Conservation (phyloP, 2,113 vertebrate species). For the Theristicus caerulescens region DNA sequence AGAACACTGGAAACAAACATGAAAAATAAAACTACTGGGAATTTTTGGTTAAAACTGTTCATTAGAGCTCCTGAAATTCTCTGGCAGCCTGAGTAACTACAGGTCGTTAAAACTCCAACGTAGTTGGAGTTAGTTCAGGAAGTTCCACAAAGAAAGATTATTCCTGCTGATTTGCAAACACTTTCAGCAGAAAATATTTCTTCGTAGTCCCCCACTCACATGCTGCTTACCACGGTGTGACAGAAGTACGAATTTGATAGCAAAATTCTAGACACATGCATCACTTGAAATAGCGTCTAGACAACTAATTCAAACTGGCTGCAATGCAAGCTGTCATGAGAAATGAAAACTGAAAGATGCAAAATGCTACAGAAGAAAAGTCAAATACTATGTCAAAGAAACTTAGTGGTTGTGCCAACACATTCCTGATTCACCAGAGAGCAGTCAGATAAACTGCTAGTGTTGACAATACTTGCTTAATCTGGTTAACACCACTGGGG, state of each 20-base stretch:
- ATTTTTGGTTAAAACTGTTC: background rate
- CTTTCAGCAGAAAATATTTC: background rate
- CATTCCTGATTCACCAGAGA: background rate
- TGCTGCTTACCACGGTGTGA: background rate
- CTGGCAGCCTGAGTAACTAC: background rate
- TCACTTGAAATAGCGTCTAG: background rate
- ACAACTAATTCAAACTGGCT: background rate
- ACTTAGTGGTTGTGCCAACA: rapidly evolving
- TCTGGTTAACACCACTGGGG: background rate
- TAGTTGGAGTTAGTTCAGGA: background rate
- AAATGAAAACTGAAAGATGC: background rate
- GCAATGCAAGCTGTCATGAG: background rate
- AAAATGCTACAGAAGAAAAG: background rate
- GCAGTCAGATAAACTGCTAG: background rate
- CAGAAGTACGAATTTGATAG: background rate
- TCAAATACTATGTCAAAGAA: background rate
- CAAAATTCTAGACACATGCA: background rate
- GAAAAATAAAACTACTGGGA: background rate
- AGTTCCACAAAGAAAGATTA: background rate
- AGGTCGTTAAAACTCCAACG: background rate
- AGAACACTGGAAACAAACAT: background rate
- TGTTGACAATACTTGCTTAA: background rate
- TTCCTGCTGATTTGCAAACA: background rate
- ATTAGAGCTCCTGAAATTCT: background rate
- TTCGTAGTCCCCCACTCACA: background rate